Base-by-base conservation (phyloP, 2,797 vertebrate genomes). In the Paramormyrops hopkinsi region DNA sequence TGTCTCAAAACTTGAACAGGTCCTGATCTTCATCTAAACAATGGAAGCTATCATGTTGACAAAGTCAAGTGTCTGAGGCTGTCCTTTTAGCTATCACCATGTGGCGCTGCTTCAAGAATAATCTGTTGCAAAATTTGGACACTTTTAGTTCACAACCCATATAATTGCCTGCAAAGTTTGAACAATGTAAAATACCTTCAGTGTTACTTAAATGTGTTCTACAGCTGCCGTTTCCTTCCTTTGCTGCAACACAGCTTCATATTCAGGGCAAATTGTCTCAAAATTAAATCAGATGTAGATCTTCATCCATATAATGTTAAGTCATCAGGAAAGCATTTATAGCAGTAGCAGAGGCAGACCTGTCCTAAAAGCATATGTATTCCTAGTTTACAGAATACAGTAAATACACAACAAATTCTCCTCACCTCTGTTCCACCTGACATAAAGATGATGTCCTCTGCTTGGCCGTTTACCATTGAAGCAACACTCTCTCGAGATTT, bases 351-450 rank as follows among this genome's bases (percentile, higher is more conserved):
- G 41, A 82, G 37, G 76, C 19, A 82, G 4, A 25, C 25, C 62
- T 69, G 9, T 69, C 29, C 62, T 9, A 69, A 33, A 33, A 69
- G 9, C 62, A 69, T 33, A 69, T 33, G 62, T 69, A 69, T 69
- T 69, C 29, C 25, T 33, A 69, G 25, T 33, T 65, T 2, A 46
- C 4, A 0, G 41, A 82, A 9, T 86, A 33, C 48, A 54, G 53
- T n/a, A 25, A 79, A 87, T 29, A 8, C 7, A 59, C 12, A 53
- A n/a, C 46, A 65, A 41, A 79, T 22, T 19, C 33, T 33, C 65
- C 88, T 93, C 92, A 99, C 98, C 97, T 99, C 98, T 0, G 98
- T 99, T 93, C 98, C 98, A 41, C 98, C 98, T 0, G 98, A 99
- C 0, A 97, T 98, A 91, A 99, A 99, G 93, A 99, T 19, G 0